phyloP scores from a whole-genome alignment of 1,140 invertebrate species.

The Sitobion miscanthi region DNA sequence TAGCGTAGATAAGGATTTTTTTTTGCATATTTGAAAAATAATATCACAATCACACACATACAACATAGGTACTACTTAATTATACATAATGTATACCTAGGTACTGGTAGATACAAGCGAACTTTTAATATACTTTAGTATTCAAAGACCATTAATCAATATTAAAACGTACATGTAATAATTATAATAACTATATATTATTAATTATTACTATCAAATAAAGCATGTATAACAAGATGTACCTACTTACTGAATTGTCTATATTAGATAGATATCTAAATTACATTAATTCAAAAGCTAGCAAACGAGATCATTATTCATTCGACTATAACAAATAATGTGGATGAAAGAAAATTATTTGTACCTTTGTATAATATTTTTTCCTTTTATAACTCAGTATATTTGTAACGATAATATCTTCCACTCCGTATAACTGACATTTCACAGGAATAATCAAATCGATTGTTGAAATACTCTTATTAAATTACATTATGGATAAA shows the following conservation, averaged over 20 bases:
- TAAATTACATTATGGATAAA: neutral
- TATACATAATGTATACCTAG: too few relatives aligned
- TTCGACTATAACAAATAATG: neutral
- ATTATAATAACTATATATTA: too few relatives aligned
- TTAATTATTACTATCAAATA: too few relatives aligned
- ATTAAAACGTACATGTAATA: too few relatives aligned
- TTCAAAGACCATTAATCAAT: too few relatives aligned
- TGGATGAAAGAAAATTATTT: neutral
- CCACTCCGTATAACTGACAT: neutral
- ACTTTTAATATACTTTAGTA: too few relatives aligned
- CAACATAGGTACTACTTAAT: too few relatives aligned
- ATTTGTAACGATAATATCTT: neutral
- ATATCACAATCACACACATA: too few relatives aligned
- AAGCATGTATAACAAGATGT: neutral
- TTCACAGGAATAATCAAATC: neutral
- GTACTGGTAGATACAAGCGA: too few relatives aligned
- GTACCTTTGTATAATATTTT: neutral
- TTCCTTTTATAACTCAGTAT: neutral
- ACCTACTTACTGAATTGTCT: neutral
- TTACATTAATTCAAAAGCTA: neutral
- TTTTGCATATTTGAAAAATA: too few relatives aligned
- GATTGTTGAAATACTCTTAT: neutral
- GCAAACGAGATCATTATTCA: neutral
- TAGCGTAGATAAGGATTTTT: too few relatives aligned
- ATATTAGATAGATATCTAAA: too few relatives aligned